Percentiles rank a stretch among this genome's conserved stretches.
Evolutionary conservation across 2,888 invertebrate genomes (phyloP).

Genomic region (Cryptops parisi): DNA sequence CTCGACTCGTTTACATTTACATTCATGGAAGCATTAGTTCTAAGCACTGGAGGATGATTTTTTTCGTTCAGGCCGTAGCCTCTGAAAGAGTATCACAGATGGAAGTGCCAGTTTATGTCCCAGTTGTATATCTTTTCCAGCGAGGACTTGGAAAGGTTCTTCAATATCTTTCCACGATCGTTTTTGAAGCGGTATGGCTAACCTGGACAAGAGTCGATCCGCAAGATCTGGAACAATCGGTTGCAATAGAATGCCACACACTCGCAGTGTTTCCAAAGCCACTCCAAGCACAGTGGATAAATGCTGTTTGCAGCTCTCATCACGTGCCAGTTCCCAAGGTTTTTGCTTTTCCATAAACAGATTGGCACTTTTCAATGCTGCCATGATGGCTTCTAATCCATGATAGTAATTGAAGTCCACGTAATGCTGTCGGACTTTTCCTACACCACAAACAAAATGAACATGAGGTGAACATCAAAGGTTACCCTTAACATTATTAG

Average conservation of each 20-base stretch:
- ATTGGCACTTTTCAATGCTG: conserved; percentile 61
- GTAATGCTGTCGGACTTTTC: conserved; percentile 56
- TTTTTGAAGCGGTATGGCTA: conserved; percentile 24
- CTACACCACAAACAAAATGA: too few species aligned
- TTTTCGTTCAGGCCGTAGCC: too few species aligned
- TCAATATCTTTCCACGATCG: conserved; percentile 14
- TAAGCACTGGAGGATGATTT: too few species aligned
- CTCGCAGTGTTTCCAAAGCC: conserved; percentile 67
- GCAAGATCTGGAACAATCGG: conserved; percentile 70
- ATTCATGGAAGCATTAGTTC: too few species aligned
- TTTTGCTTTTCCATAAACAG: conserved; percentile 67
- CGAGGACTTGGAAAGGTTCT: too few species aligned
- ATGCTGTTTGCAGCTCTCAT: conserved; percentile 30
- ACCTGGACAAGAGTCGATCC: conserved; percentile 42
- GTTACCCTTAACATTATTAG: too few species aligned
- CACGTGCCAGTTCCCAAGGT: conserved; percentile 74
- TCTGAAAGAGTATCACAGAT: too few species aligned
- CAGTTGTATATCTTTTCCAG: too few species aligned
- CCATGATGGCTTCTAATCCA: conserved; percentile 61
- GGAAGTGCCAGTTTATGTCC: too few species aligned
- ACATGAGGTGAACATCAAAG: too few species aligned
- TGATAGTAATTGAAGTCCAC: conserved; percentile 63
- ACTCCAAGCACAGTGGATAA: conserved; percentile 62
- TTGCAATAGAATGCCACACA: conserved; percentile 61
- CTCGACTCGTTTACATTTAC: too few species aligned